Conservation (phyloP, 2,888 invertebrate genomes). For the Pharmacophagus antenor region DNA sequence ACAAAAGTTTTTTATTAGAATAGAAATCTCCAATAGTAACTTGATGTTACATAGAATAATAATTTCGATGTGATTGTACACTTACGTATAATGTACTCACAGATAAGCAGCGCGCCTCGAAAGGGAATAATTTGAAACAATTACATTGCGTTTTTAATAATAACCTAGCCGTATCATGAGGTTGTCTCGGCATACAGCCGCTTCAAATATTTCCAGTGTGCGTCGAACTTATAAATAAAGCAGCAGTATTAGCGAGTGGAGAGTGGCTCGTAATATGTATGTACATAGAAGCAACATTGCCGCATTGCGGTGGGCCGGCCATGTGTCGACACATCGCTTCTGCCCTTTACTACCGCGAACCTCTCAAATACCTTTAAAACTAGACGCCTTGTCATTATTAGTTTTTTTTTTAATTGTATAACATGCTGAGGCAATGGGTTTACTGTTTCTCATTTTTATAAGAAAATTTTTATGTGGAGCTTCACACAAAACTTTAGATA, state of each 20-base stretch:
- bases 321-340: conserved; percentile 73
- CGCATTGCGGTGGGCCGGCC: conserved; percentile 75
- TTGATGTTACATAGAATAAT: neutral
- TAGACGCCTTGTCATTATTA: conserved; percentile 30
- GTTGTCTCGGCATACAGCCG: conserved; percentile 30
- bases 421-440: neutral
- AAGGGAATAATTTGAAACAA: conserved; percentile 24
- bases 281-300: conserved; percentile 71
- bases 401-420: neutral
- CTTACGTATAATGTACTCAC: neutral
- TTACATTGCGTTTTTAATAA: conserved; percentile 31
- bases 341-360: conserved; percentile 62
- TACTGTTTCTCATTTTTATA: neutral
- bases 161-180: conserved; percentile 28
- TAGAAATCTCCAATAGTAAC: no score
- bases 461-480: neutral
- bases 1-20: neutral
- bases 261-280: conserved; percentile 64
- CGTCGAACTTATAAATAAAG: conserved; percentile 54
- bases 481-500: neutral
- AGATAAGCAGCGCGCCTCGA: conserved; percentile 8
- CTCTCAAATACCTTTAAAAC: conserved; percentile 52
- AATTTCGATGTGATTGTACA: neutral
- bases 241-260: conserved; percentile 58
- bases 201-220: conserved; percentile 41